These are phyloP conservation scores for Lordiphosa stackelbergi DNA, from an alignment of 1,140 invertebrate genomes.

Conservation along the genomic window DNA sequence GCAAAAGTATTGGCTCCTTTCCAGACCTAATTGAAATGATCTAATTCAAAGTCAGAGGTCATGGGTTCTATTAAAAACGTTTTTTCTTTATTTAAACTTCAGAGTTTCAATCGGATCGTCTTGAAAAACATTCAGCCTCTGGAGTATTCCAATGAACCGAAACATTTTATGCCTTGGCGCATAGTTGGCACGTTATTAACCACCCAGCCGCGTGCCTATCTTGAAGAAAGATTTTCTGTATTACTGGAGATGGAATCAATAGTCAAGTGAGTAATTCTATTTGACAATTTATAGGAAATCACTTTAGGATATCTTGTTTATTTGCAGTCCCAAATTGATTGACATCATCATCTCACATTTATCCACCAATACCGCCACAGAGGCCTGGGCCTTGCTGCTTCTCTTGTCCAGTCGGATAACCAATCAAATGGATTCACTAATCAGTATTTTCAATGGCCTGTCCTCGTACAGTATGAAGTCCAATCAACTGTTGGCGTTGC, in stretches of 20 bases:
- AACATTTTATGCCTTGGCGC: slow-evolving; percentile 71
- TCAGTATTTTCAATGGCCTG: slow-evolving; percentile 50
- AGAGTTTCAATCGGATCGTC: slow-evolving; percentile 62
- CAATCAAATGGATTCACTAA: slow-evolving; percentile 61
- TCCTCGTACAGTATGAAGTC: slow-evolving; percentile 62
- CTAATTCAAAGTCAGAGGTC: no score
- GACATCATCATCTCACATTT: slow-evolving; percentile 66
- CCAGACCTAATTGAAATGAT: no score
- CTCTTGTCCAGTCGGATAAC: slow-evolving; percentile 64
- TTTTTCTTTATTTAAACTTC: no score
- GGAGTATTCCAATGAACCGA: slow-evolving; percentile 61
- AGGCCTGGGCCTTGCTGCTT: slow-evolving; percentile 67
- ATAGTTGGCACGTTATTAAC: slow-evolving; percentile 60
- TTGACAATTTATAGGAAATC: neutral
- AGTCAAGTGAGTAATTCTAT: slow-evolving; percentile 31
- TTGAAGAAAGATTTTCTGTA: slow-evolving; percentile 45
- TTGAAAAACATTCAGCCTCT: slow-evolving; percentile 57
- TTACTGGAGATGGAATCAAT: slow-evolving; percentile 40
- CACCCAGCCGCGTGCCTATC: slow-evolving; percentile 56
- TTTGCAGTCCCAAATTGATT: slow-evolving; percentile 50
- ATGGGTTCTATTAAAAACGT: no score
- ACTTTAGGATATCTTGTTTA: neutral
- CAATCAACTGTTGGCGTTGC: slow-evolving; percentile 51
- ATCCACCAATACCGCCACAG: slow-evolving; percentile 63
- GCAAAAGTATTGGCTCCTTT: no score